A percentile compares a stretch with the other conserved stretches of the same genome.
These are phyloP conservation scores for Dermolepida albohirtum DNA, from an alignment of 2,888 invertebrate species.

Conservation along the genomic window DNA sequence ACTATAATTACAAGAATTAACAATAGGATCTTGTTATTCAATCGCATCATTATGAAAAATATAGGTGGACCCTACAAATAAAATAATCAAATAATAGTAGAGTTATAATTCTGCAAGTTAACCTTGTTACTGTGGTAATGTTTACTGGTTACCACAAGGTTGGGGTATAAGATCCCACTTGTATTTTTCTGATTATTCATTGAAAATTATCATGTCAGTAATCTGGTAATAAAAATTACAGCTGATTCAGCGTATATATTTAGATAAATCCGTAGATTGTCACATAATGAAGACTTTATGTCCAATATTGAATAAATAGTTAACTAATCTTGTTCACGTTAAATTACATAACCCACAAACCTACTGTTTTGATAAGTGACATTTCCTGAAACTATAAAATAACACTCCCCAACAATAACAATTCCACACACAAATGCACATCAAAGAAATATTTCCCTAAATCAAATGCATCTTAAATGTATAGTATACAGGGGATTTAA, in stretches of 20 bases:
- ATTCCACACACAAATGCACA: constrained; percentile 28
- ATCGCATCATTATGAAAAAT: constrained; percentile 77
- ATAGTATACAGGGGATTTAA: not conserved
- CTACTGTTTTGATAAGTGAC: constrained; percentile 25
- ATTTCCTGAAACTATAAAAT: constrained; percentile 32
- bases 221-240: constrained; percentile 31
- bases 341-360: constrained; percentile 27
- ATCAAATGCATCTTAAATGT: constrained; percentile 1
- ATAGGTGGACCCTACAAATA: constrained; percentile 62
- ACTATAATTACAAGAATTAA: constrained; percentile 74
- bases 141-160: constrained; percentile 58
- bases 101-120: constrained; percentile 40
- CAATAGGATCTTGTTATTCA: constrained; percentile 82
- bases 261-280: constrained; percentile 28
- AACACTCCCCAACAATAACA: constrained; percentile 29
- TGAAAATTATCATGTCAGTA: constrained; percentile 50
- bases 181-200: constrained; percentile 55
- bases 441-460: constrained; percentile 5
- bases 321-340: constrained; percentile 23
- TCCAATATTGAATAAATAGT: not conserved
- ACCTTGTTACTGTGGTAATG: constrained; percentile 59
- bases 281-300: constrained; percentile 36
- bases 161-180: constrained; percentile 49
- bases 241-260: constrained; percentile 28
- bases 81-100: constrained; percentile 4